Evolutionary conservation across 1,140 invertebrate genomes (phyloP), one percentile per base, ranked within the genome.

Genomic region (Temnothorax nylanderi): DNA sequence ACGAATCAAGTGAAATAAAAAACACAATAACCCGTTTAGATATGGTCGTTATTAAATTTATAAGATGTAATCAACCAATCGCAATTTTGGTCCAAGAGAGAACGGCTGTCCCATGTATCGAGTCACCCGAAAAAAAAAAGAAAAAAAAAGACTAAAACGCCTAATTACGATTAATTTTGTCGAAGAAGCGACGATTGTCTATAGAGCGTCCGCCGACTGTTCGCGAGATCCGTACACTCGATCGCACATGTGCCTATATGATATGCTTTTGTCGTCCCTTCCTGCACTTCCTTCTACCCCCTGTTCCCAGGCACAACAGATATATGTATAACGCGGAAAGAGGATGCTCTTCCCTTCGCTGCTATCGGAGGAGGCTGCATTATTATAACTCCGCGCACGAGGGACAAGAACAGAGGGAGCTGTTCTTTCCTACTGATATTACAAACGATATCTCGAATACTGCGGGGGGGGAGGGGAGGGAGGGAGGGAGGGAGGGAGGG

Each of bases 191-290:
- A 82, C 67, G 67, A 74, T 60, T 82, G 80, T 82, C 56, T 51
- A 21, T 47, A 37, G 64, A 56, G 34, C 26, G 41, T 71, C n/a
- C 47, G 49, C 41, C 80, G 41, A 74, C 37, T 60, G 69, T 26
- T 72, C 54, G 49, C 54, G 71, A 41, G 80, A 75, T 64, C 85
- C 49, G 51, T 87, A 67, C 47, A 32, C 34, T 41, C 54, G 58
- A 69, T 72, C 49, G 78, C 82, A 44, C 44, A 64, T 26, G 11
- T 26, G 56, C 34, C 34, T 71, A 32, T 56, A 58, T 89, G 88
- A 89, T 89, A 88, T 89, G 88, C 87, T 86, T 88, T 84, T 65
- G 78, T 67, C 51, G 47, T 85, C 18, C 18, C 5, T 62, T 64
- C 34, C 65, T 10, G 11, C 51, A 34, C 26, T 64, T 65, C 11